These are phyloP conservation scores for Tinea semifulvella DNA, from an alignment of 2,888 invertebrate genomes.

Conservation along the genomic window DNA sequence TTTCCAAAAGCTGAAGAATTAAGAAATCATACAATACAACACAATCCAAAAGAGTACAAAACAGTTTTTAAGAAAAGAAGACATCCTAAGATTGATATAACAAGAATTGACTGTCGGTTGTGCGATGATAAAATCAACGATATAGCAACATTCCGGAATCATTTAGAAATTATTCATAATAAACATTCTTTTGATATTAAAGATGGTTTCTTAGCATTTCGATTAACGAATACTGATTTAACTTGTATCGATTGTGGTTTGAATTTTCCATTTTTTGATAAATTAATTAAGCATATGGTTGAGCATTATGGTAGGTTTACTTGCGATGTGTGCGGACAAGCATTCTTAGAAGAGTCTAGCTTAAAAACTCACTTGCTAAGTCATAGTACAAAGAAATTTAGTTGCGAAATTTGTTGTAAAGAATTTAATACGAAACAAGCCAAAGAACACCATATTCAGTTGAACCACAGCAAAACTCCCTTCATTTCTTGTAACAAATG, in stretches of 20 bases:
- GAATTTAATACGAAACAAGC: slow-evolving; percentile 55
- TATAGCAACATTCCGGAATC: slow-evolving; percentile 42
- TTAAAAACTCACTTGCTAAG: slow-evolving; percentile 54
- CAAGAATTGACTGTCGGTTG: slow-evolving; percentile 47
- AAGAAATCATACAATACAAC: slow-evolving; percentile 45
- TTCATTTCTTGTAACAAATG: slow-evolving; percentile 51
- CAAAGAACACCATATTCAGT: slow-evolving; percentile 56
- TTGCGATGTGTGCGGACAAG: slow-evolving; percentile 52
- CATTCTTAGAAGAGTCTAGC: slow-evolving; percentile 56
- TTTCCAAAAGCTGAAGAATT: slow-evolving; percentile 53
- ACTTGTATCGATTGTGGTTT: slow-evolving; percentile 52
- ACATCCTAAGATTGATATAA: slow-evolving; percentile 47
- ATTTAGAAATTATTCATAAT: slow-evolving; percentile 43
- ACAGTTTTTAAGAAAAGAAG: slow-evolving; percentile 30
- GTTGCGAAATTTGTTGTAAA: slow-evolving; percentile 60
- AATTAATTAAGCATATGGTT: slow-evolving; percentile 51
- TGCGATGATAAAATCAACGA: slow-evolving; percentile 46
- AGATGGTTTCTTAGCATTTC: slow-evolving; percentile 45
- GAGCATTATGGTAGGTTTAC: slow-evolving; percentile 55
- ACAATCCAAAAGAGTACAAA: slow-evolving; percentile 54
- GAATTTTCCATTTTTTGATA: slow-evolving; percentile 54
- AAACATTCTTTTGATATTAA: slow-evolving; percentile 57
- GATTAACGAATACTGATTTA: slow-evolving; percentile 50
- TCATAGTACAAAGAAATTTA: slow-evolving; percentile 59
- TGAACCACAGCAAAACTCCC: slow-evolving; percentile 53